These are phyloP conservation scores for Machimus atricapillus DNA, from an alignment of 2,888 invertebrate species.

Conservation along the genomic window DNA sequence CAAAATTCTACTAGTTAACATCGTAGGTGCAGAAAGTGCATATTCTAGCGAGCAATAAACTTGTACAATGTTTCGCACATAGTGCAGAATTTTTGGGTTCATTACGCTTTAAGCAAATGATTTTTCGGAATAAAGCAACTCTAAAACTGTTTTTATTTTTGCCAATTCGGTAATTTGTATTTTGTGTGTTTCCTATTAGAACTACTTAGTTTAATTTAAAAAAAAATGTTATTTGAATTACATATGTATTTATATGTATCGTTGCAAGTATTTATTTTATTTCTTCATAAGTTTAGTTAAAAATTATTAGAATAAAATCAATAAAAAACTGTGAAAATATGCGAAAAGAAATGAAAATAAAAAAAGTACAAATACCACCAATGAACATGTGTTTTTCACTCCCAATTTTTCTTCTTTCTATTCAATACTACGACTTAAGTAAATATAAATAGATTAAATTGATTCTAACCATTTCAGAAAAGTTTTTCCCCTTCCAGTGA, in stretches of 20 bases:
- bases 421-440: not conserved
- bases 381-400: not conserved
- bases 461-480: no score
- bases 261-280: not conserved
- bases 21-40: not conserved
- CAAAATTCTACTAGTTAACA: not conserved
- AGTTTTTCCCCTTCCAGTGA: no score
- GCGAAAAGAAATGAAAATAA: conserved; percentile 3
- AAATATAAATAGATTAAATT: no score
- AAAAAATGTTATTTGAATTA: not conserved
- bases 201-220: not conserved
- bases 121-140: not conserved
- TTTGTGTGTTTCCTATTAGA: not conserved
- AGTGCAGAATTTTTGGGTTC: not conserved
- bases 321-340: not conserved
- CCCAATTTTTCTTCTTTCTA: not conserved
- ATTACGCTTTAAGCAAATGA: not conserved
- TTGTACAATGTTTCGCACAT: no score
- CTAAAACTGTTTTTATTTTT: not conserved
- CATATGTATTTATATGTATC: conserved; percentile 3
- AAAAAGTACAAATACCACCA: conserved; percentile 17
- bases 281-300: not conserved
- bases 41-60: not conserved
- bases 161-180: not conserved
- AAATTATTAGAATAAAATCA: not conserved